These are phyloP conservation scores for Conomelus anceps DNA, from an alignment of 2,888 invertebrate genomes.

Conservation along the genomic window DNA sequence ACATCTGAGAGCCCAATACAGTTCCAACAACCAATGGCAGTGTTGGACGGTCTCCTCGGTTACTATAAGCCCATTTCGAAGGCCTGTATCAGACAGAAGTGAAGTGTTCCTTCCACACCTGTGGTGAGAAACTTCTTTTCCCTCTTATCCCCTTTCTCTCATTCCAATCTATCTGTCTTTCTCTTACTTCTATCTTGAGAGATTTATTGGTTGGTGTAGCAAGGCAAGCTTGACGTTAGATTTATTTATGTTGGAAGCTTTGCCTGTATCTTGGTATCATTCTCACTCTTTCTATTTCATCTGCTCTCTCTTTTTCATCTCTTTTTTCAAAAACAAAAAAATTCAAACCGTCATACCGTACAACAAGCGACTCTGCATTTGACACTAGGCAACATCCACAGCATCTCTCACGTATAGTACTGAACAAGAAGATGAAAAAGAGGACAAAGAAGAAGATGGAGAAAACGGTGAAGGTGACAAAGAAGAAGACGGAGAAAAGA, in stretches of 20 bases:
- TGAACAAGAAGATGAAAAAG: neutral
- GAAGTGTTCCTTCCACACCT: neutral
- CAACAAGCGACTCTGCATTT: neutral
- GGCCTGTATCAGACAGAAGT: neutral
- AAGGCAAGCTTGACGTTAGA: slow-evolving; percentile 1
- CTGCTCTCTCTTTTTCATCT: too few species aligned
- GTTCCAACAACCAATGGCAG: neutral
- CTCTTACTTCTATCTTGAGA: slow-evolving; percentile 1
- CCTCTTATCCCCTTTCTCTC: neutral
- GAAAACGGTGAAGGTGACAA: neutral
- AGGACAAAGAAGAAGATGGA: neutral
- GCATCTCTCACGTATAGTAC: neutral
- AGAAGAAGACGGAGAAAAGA: neutral
- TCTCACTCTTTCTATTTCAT: neutral
- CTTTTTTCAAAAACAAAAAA: neutral
- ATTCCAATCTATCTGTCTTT: neutral
- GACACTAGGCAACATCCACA: neutral
- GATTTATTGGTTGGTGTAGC: neutral
- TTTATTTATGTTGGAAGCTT: slow-evolving; percentile 12
- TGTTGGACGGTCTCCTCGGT: neutral
- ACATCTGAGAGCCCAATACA: neutral
- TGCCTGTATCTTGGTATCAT: neutral
- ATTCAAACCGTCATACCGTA: neutral
- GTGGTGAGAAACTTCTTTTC: neutral
- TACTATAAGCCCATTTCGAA: neutral